phyloP scores from a whole-genome alignment of 2,113 vertebrate species.

The Emydura subglobosa region DNA sequence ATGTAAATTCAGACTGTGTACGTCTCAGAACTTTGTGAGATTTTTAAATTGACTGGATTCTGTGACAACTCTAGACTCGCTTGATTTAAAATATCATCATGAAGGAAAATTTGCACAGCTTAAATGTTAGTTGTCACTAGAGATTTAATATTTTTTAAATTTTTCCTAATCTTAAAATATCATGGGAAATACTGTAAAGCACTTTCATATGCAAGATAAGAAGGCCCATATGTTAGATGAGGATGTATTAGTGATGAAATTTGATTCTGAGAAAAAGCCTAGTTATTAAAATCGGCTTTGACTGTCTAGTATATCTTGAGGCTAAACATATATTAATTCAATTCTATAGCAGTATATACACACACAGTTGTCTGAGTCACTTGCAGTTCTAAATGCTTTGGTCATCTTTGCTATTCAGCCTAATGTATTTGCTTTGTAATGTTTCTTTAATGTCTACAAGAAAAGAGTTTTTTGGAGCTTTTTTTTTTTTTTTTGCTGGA shows the following conservation, averaged over 20 bases:
- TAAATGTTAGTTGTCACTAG: not conserved
- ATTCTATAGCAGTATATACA: not conserved
- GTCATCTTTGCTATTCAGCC: not conserved
- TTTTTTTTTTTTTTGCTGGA: not conserved
- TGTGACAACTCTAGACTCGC: not conserved
- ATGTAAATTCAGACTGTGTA: not conserved
- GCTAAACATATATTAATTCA: not conserved
- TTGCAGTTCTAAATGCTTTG: not conserved
- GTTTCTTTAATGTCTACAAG: not conserved
- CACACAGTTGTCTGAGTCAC: not conserved
- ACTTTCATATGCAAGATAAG: not conserved
- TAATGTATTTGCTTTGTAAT: not conserved
- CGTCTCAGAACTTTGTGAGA: not conserved
- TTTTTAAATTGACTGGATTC: not conserved
- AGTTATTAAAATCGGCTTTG: slow-evolving; percentile 12
- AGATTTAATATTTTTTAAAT: no score
- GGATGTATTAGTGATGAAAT: not conserved
- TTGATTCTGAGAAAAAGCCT: not conserved
- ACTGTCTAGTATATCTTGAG: not conserved
- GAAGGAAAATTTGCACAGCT: not conserved
- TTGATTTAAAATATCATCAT: not conserved
- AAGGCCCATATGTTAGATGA: not conserved
- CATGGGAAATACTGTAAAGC: not conserved
- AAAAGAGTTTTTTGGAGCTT: not conserved
- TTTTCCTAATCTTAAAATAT: not conserved